These are phyloP conservation scores for Brachionus calyciflorus DNA, from an alignment of 1,140 invertebrate species.

Conservation along the genomic window DNA sequence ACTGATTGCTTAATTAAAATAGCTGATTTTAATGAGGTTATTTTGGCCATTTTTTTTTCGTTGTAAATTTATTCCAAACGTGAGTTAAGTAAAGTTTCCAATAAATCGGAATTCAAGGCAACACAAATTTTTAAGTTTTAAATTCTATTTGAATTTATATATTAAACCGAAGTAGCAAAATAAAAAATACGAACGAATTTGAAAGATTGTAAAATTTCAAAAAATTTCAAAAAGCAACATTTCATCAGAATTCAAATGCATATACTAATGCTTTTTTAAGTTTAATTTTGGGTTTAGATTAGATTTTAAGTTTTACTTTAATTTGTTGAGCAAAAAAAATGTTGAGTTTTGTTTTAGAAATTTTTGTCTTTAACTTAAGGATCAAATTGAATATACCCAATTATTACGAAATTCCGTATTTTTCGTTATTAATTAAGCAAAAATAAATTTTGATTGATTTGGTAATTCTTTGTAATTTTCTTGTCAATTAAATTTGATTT, in stretches of 20 bases:
- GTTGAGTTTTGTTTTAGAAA: too few species aligned
- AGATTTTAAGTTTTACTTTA: background rate
- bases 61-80: too few species aligned
- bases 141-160: background rate
- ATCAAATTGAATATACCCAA: too few species aligned
- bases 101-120: conserved; percentile 43
- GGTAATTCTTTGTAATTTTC: too few species aligned
- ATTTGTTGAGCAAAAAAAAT: background rate
- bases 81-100: too few species aligned
- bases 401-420: too few species aligned
- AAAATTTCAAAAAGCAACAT: conserved; percentile 31
- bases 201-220: conserved; percentile 29
- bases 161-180: too few species aligned
- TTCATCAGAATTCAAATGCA: conserved; percentile 34
- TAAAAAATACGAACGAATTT: background rate
- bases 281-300: background rate
- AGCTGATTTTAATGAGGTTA: conserved; percentile 20
- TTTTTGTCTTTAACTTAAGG: too few species aligned
- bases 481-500: too few species aligned
- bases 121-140: background rate
- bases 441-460: too few species aligned
- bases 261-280: background rate
- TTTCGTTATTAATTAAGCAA: too few species aligned
- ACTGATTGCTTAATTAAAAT: background rate
- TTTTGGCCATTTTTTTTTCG: conserved; percentile 14